phyloP scores from a whole-genome alignment of 1,140 invertebrate species.

The Pseudomyrmex cubaensis region DNA sequence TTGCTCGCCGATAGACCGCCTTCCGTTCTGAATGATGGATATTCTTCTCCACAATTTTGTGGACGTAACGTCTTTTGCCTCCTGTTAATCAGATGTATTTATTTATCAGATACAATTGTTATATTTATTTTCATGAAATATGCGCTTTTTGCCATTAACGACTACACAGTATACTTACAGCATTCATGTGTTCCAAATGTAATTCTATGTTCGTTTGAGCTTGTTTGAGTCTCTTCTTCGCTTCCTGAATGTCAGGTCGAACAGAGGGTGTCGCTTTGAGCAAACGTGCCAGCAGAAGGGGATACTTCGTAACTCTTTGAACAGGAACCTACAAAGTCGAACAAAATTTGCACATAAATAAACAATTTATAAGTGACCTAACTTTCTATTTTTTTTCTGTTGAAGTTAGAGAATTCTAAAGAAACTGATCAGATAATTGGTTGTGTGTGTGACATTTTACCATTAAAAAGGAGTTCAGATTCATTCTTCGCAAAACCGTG shows the following conservation, averaged over 20 bases:
- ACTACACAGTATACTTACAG: conserved; percentile 82
- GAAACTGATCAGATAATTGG: background rate
- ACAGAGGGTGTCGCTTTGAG: conserved; percentile 94
- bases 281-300: conserved; percentile 94
- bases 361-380: background rate
- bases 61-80: conserved; percentile 94
- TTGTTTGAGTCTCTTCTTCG: conserved; percentile 91
- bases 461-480: conserved; percentile 98
- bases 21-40: conserved; percentile 90
- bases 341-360: background rate
- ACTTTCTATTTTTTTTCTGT: background rate
- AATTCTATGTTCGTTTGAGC: conserved; percentile 97
- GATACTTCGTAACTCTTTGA: conserved; percentile 96
- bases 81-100: conserved; percentile 81
- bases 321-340: conserved; percentile 90
- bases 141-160: background rate
- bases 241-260: conserved; percentile 88
- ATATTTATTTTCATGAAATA: conserved; percentile 1
- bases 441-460: conserved; percentile 86
- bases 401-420: background rate
- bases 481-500: conserved; percentile 95
- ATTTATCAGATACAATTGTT: too few species aligned
- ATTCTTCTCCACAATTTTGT: conserved; percentile 96
- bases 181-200: conserved; percentile 97
- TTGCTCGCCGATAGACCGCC: conserved; percentile 90